Conservation (phyloP, 2,797 vertebrate genomes). For the Centroberyx gerrardi region DNA sequence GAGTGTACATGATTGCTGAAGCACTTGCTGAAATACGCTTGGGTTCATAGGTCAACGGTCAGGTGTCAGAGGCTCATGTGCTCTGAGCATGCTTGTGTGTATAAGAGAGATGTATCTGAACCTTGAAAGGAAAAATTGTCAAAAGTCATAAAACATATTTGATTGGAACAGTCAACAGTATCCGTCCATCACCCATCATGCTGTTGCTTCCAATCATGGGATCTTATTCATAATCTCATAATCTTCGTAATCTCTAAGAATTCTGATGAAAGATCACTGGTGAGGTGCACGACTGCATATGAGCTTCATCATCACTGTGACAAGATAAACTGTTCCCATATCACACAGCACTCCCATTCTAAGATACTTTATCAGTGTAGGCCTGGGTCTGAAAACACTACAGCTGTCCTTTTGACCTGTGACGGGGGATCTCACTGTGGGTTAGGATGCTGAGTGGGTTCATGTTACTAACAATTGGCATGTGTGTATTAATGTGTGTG, state of each 20-base stretch:
- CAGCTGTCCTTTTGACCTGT: constrained; percentile 78
- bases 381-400: constrained; percentile 53
- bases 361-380: constrained; percentile 69
- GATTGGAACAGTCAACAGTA: neutral
- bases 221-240: too few species aligned
- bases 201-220: neutral
- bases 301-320: constrained; percentile 60
- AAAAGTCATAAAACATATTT: neutral
- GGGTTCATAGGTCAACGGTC: constrained; percentile 68
- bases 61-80: constrained; percentile 61
- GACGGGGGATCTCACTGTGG: constrained; percentile 65
- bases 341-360: constrained; percentile 53
- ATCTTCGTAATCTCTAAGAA: too few species aligned
- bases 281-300: constrained; percentile 38
- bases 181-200: neutral
- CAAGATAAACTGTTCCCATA: constrained; percentile 56
- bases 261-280: neutral
- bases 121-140: neutral
- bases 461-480: constrained; percentile 82
- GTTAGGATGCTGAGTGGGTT: constrained; percentile 79
- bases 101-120: neutral
- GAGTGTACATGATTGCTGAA: constrained; percentile 54
- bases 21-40: constrained; percentile 51
- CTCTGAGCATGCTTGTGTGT: constrained; percentile 42
- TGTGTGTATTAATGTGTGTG: constrained; percentile 18